A percentile compares a stretch with the other conserved stretches of the same genome.
These are phyloP conservation scores for Apis laboriosa DNA, from an alignment of 1,140 invertebrate species.

Conservation along the genomic window DNA sequence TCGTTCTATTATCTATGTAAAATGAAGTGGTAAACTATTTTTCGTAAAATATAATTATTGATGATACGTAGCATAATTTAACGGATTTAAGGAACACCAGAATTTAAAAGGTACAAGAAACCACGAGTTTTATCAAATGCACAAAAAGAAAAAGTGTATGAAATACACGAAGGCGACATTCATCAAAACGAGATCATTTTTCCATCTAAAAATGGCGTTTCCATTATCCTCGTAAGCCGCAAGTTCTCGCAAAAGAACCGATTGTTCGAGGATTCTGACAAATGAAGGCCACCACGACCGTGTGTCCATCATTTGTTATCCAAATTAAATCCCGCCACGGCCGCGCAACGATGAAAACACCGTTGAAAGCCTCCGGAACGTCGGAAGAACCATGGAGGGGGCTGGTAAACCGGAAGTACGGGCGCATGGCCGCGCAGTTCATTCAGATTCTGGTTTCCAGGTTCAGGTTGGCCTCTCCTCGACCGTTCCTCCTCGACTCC, in stretches of 20 bases:
- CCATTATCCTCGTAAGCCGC: not conserved
- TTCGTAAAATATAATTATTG: too few relatives aligned
- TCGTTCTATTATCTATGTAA: too few relatives aligned
- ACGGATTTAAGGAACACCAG: not conserved
- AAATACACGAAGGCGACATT: not conserved
- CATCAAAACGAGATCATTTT: not conserved
- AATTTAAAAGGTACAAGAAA: not conserved
- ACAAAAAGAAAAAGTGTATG: too few relatives aligned
- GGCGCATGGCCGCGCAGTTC: conserved; percentile 64
- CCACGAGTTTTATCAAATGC: not conserved
- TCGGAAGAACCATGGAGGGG: not conserved
- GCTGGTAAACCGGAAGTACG: conserved; percentile 66
- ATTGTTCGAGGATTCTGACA: not conserved
- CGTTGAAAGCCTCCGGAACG: conserved; percentile 9
- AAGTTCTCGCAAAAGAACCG: not conserved
- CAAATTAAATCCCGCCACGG: conserved; percentile 1
- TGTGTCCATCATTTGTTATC: conserved; percentile 10
- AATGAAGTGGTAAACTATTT: too few relatives aligned
- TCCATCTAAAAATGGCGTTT: not conserved
- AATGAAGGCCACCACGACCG: not conserved
- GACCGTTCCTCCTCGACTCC: not conserved
- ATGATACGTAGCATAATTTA: not conserved
- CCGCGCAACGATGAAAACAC: not conserved
- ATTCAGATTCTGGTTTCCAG: conserved; percentile 61
- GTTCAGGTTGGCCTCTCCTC: conserved; percentile 33